phyloP scores from a whole-genome alignment of 64 coral and sea anemone genomes.

The Pocillopora verrucosa region DNA sequence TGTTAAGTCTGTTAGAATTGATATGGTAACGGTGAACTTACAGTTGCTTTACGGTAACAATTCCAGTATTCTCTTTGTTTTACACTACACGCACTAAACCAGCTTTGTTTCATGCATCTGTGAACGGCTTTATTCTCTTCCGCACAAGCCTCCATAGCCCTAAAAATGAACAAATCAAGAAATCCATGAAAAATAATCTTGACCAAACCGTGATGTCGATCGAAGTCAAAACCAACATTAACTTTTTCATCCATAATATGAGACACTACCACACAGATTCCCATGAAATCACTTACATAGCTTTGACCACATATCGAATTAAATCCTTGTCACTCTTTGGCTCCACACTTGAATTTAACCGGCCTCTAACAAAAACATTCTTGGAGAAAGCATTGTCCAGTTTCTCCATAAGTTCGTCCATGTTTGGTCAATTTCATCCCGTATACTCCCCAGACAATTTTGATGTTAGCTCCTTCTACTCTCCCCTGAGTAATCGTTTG shows the following conservation, averaged over 20 bases:
- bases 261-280: neutral
- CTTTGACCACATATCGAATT: slow-evolving; percentile 51
- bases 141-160: slow-evolving; percentile 68
- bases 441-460: neutral
- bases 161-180: neutral
- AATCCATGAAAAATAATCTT: neutral
- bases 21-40: neutral
- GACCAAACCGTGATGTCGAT: neutral
- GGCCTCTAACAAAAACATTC: neutral
- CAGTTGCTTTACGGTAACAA: slow-evolving; percentile 60
- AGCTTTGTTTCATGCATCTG: slow-evolving; percentile 66
- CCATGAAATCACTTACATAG: slow-evolving; percentile 32
- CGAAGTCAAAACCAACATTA: neutral
- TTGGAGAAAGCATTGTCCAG: slow-evolving; percentile 1
- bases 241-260: neutral
- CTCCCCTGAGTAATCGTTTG: neutral
- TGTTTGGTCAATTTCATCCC: neutral
- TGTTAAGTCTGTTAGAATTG: no score
- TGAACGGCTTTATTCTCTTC: slow-evolving; percentile 35
- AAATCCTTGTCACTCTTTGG: slow-evolving; percentile 58
- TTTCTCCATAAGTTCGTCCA: neutral
- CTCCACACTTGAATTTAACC: neutral
- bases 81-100: slow-evolving; percentile 50
- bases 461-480: neutral
- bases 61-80: slow-evolving; percentile 65